Base-by-base conservation (phyloP, 1,140 invertebrate species). In the Lepidurus apus region DNA sequence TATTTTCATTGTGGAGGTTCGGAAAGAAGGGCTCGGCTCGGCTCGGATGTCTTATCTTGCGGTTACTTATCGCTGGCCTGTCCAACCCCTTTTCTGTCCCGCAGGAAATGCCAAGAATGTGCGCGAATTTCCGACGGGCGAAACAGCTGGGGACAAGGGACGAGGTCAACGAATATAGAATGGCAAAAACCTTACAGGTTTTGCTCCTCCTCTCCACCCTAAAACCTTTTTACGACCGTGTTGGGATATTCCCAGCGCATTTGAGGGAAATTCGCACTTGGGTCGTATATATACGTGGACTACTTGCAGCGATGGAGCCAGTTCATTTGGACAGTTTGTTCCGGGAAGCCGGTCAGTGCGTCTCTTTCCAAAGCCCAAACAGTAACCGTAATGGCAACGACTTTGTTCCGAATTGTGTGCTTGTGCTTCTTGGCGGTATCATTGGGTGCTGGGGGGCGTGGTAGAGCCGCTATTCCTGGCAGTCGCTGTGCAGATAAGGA, bases 61-160 rank as follows among this genome's bases (percentile, higher is more conserved):
- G 53, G 17, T 21, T n/a, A 65, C 8, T 65, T 17, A 65, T 65
- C n/a, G 17, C 10, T 13, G 53, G 53, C 53, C 53, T 1, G 53
- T 65, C 53, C 8, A 13, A 21, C 1, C 8, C 17, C 53, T 17
- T 65, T 65, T 65, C 53, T 65, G 17, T 65, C 53, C 53, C 53
- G 53, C n/a, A 65, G 53, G 53, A 65, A 65, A 65, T 65, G 13
- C 21, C 53, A 65, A 21, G n/a, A 65, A 65, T 65, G 53, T 65
- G 21, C n/a, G 53, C 53, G 53, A 65, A 65, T 65, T 65, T 65
- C 53, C 53, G 53, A n/a, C 21, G 53, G 53, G 53, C 53, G 53
- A 65, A 65, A 65, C 26, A 34, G 26, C 2, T 34, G 26, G 21
- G 53, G 9, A 65, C 53, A 1, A 9, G n/a, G 13, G 17, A 65